Evolutionary conservation across 2,113 vertebrate species (phyloP).

Genomic region (Microcebus jonahi): DNA sequence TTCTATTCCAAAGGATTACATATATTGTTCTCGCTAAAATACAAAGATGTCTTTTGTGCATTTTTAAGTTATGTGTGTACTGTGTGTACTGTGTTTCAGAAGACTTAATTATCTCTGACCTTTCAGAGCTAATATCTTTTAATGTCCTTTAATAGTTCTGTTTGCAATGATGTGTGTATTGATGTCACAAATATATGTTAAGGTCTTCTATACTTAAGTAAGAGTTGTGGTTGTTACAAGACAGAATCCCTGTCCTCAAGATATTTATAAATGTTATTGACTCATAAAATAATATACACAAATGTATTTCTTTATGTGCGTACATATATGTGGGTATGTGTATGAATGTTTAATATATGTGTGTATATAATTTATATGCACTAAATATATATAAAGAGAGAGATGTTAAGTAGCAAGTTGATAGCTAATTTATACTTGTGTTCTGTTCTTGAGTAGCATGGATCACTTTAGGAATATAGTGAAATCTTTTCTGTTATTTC

Average conservation of each 20-base stretch:
- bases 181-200: neutral
- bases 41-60: neutral
- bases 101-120: neutral
- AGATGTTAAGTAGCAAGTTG: neutral
- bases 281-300: neutral
- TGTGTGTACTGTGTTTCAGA: neutral
- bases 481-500: constrained; percentile 22
- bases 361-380: neutral
- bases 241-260: neutral
- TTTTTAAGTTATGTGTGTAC: neutral
- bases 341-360: neutral
- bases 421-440: neutral
- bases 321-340: neutral
- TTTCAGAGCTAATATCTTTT: neutral
- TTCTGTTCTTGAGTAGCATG: constrained; percentile 14
- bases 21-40: neutral
- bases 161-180: neutral
- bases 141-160: neutral
- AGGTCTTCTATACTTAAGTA: neutral
- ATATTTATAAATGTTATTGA: neutral
- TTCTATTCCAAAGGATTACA: neutral
- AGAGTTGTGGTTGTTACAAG: neutral
- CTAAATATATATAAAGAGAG: neutral
- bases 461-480: neutral
- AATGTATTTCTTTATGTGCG: neutral